Base-by-base conservation (phyloP, 2,888 invertebrate genomes). In the Drosophila subsilvestris region DNA sequence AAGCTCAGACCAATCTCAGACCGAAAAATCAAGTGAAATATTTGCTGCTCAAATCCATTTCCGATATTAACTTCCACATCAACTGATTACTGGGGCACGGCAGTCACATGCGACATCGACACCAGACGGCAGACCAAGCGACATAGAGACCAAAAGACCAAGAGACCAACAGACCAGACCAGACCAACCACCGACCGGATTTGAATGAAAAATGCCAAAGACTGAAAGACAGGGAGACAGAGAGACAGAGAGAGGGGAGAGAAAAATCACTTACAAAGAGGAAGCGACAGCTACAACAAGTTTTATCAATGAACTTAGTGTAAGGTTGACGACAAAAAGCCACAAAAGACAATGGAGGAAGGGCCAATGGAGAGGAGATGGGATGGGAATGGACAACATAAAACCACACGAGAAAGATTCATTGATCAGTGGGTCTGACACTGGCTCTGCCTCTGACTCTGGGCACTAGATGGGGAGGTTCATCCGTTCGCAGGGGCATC, bases 221-320 rank as follows among this genome's bases (percentile, higher is more conserved):
- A 43, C 17, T 47, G 20, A 18, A 43, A 51, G 45, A 54, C 63
- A 60, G 59, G n/a, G n/a, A 63, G 29, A 62, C 61, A 48, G 59
- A 63, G n/a, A 50, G 18, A 42, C 42, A 48, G 60, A 25, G 25
- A 12, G n/a, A 51, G 25, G 17, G 57, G 22, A 12, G 67, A 45
- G 25, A 74, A 81, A 87, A 87, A 83, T 75, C 79, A 79, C 79
- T 83, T 82, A 75, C 78, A 74, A 73, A 87, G 88, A 87, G 83
- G 83, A 83, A 83, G 72, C 76, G 88, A 68, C 75, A 67, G 60
- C 75, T 58, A 71, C 71, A 78, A 76, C 86, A 74, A 78, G 78
- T 85, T 84, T 82, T 77, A 87, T 81, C 82, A 83, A 87, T 83
- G 83, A 82, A 87, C 72, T 63, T 79, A 58, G 51, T 71, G 67